Evolutionary conservation across 2,888 invertebrate species (phyloP).

Genomic region (Heterodera filipjevi): DNA sequence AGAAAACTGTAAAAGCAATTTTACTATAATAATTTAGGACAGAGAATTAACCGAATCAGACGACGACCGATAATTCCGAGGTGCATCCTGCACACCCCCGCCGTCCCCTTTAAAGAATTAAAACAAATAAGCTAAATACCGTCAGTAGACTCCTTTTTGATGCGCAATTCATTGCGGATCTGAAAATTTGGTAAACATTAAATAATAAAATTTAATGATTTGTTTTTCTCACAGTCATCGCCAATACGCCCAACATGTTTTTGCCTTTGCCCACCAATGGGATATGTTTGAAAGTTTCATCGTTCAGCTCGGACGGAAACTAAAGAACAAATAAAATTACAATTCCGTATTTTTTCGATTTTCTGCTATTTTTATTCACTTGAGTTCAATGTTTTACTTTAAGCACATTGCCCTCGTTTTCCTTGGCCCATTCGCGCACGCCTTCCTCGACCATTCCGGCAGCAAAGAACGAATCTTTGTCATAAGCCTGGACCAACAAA

Average conservation of each 20-base stretch:
- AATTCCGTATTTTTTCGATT: background rate
- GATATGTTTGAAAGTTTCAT: conserved; percentile 38
- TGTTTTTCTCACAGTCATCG: conserved; percentile 41
- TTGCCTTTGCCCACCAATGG: conserved; percentile 48
- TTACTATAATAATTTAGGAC: background rate
- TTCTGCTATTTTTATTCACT: background rate
- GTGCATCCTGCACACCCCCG: too few species aligned
- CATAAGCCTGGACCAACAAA: conserved; percentile 46
- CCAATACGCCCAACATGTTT: conserved; percentile 45
- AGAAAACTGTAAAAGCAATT: too few species aligned
- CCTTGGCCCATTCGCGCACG: conserved; percentile 41
- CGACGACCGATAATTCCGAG: too few species aligned
- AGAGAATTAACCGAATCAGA: too few species aligned
- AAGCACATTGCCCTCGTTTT: conserved; percentile 34
- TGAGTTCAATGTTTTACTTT: conserved; percentile 27
- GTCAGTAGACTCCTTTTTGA: background rate
- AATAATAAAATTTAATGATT: background rate
- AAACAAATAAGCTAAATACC: background rate
- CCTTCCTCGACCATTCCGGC: conserved; percentile 31
- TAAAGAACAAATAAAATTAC: conserved; percentile 22
- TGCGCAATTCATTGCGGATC: background rate
- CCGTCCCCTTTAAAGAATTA: background rate
- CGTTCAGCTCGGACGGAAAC: conserved; percentile 40
- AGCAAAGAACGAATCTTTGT: conserved; percentile 40
- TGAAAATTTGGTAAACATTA: background rate